Base-by-base conservation (phyloP, 2,113 vertebrate genomes). In the Oreochromis spilurus region DNA sequence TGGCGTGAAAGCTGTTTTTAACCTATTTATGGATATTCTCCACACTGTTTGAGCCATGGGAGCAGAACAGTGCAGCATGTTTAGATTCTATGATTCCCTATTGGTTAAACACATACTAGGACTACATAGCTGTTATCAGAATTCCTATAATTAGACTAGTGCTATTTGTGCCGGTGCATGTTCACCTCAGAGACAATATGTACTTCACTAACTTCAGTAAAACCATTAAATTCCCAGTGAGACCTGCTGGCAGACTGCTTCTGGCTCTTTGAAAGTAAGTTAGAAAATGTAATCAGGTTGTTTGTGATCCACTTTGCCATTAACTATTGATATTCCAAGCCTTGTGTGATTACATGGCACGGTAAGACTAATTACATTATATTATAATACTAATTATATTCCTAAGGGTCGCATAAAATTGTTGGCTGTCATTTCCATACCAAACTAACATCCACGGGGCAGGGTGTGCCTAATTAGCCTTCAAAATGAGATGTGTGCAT, bases 281-380 rank as follows among this genome's bases (percentile, higher is more conserved):
- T 82, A 72, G 55, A 82, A 91, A 91, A 89, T 89, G 19, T 83
- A 94, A 93, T 95, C 89, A 92, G 89, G 87, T 89, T 93, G 88
- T 93, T 94, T 94, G 82, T 91, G 89, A 94, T 89, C 91, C 87
- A 93, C 85, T 94, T 93, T 92, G 82, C 88, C 81, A 93, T 93
- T 92, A 93, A 93, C 92, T 88, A 90, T 91, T 93, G 85, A 91
- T 90, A 88, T 83, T 31, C 86, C 67, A 17, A 85, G 84, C 53
- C 75, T 57, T 55, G 79, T 84, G 85, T 53, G 77, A 89, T 91
- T 90, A 82, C 83, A 85, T 77, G 79, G 81, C 67, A 75, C 40
- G 58, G 86, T 72, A 92, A 89, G 78, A 89, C 88, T 92, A 93
- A 93, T 94, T 91, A 92, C 80, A 91, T 89, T 87, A 91, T 89